phyloP scores from a whole-genome alignment of 2,113 vertebrate genomes.

The Tympanuchus pallidicinctus region DNA sequence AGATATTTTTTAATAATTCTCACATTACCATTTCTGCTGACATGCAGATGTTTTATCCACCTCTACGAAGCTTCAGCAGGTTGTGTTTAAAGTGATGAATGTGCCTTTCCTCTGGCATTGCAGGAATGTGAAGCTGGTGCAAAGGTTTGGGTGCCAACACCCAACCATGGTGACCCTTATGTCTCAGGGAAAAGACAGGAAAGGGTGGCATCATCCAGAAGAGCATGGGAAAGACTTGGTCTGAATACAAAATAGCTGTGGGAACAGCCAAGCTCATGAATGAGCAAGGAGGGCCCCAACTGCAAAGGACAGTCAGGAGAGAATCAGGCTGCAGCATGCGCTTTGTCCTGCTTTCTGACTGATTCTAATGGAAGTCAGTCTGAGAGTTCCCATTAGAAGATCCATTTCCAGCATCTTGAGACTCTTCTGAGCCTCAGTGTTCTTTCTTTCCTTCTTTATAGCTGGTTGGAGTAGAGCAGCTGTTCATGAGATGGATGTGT shows the following conservation, averaged over 20 bases:
- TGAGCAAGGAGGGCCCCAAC: not conserved
- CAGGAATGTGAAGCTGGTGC: not conserved
- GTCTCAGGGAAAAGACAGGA: not conserved
- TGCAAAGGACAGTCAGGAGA: not conserved
- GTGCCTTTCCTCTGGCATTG: not conserved
- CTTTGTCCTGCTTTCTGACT: not conserved
- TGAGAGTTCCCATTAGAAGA: not conserved
- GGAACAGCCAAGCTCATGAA: not conserved
- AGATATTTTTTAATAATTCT: not conserved
- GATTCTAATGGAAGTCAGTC: fast-evolving
- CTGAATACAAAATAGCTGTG: fast-evolving
- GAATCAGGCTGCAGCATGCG: not conserved
- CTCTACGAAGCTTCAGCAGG: not conserved
- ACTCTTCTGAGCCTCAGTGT: not conserved
- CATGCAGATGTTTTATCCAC: fast-evolving
- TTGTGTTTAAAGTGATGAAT: not conserved
- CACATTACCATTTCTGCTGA: not conserved
- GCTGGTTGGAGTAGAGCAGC: not conserved
- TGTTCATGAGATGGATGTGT: not conserved
- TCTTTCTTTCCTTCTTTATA: not conserved
- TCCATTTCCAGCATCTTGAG: not conserved
- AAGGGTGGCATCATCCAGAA: not conserved
- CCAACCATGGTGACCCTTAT: not conserved
- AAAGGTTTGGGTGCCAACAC: not conserved
- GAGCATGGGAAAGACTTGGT: not conserved